Evolutionary conservation across 2,797 vertebrate species (phyloP).

Genomic region (Tympanoctomys barrerae): DNA sequence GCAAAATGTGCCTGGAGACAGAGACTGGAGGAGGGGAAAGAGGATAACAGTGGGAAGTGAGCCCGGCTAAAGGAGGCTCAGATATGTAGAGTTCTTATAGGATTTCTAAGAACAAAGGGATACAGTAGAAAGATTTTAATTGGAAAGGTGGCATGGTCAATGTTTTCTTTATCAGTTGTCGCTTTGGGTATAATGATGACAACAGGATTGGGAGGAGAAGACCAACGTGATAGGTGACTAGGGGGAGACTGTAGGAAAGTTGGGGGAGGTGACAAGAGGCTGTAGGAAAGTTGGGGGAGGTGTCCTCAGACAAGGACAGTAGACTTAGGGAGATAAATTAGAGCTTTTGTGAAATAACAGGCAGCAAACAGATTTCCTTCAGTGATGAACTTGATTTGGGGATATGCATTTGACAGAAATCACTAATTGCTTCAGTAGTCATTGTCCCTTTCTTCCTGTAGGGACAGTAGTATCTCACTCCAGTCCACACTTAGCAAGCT

Average conservation of each 20-base stretch:
- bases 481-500: not conserved
- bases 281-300: not conserved
- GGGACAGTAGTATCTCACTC: not conserved
- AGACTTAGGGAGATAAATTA: not conserved
- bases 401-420: not conserved
- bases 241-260: not conserved
- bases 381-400: not conserved
- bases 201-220: not conserved
- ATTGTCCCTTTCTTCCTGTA: not conserved
- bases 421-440: not conserved
- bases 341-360: not conserved
- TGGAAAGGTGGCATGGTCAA: not conserved
- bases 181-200: not conserved
- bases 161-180: not conserved
- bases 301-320: not conserved
- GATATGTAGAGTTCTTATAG: not conserved
- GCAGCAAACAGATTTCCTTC: not conserved
- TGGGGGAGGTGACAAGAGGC: not conserved
- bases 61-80: not conserved
- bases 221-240: not conserved
- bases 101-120: not conserved
- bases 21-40: not conserved
- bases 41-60: not conserved
- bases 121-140: slow-evolving; percentile 28
- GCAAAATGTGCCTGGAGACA: not conserved